Evolutionary conservation across 2,113 vertebrate species (phyloP), one percentile per base, ranked within the genome.

Genomic region (Strix aluco): DNA sequence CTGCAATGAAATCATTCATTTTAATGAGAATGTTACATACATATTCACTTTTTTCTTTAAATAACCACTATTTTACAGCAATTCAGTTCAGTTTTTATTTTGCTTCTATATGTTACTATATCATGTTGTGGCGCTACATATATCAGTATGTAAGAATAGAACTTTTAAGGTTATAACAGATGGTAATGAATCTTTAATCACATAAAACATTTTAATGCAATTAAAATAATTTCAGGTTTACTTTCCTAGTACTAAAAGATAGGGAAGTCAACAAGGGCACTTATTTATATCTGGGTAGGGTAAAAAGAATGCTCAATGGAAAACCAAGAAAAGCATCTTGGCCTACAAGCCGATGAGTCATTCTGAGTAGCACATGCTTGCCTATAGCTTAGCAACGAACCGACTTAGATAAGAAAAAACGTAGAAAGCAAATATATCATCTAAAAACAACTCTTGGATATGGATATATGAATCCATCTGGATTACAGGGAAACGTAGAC

Each of bases 251-350:
- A 58, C n/a, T 32, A 59, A 91, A 80, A n/a, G 44, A 72, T 6
- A 34, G 40, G 65, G 36, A 77, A 79, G 34, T 15, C 51, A 90
- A 12, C 1, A 1, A 79, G 88, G 67, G 65, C 92, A 85, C 36
- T 90, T 88, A 92, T 87, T 95, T 94, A n/a, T 94, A 23, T 82
- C 84, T 34, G 49, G 47, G 70, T 82, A 25, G 70, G 81, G 51
- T 54, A 83, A 69, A 52, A 67, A 57, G 63, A 74, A 66, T 10
- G 63, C 73, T 94, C 36, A 84, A 22, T 93, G 80, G 79, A 57
- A 95, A 77, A 49, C 55, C 92, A 92, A 84, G 92, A 95, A 96
- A 96, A 94, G 88, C 83, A 85, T 87, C 86, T 70, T 82, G 74
- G 86, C 91, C 91, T 83, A 30, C 81, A 85, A 86, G 78, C 11